phyloP scores from a whole-genome alignment of 2,113 vertebrate genomes.

The Orcinus orca region DNA sequence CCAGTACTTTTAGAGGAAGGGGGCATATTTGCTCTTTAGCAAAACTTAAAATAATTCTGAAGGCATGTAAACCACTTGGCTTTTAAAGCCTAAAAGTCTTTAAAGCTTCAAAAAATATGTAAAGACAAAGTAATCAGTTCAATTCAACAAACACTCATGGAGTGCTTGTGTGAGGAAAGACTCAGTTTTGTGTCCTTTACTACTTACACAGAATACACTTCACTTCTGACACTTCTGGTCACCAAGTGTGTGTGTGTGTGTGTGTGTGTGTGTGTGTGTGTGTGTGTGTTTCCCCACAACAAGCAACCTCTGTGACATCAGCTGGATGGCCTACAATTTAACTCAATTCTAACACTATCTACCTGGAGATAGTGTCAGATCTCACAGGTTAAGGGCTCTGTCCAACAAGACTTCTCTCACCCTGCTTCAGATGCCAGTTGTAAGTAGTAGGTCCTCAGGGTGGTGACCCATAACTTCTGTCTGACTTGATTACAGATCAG shows the following conservation, averaged over 20 bases:
- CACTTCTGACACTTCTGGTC: neutral
- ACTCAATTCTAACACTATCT: neutral
- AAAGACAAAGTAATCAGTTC: neutral
- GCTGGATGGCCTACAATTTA: neutral
- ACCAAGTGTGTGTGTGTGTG: neutral
- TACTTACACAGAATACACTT: neutral
- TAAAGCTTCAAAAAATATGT: neutral
- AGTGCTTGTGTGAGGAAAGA: neutral
- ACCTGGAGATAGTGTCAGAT: neutral
- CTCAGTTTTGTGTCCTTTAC: neutral
- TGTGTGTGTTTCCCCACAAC: neutral
- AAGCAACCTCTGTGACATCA: neutral
- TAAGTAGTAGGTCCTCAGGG: neutral
- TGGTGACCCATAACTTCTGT: neutral
- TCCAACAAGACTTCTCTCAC: neutral
- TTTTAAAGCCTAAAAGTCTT: conserved; percentile 1
- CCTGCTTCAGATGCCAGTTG: neutral
- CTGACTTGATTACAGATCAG: neutral
- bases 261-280: too few species aligned
- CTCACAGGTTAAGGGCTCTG: neutral
- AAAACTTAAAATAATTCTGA: neutral
- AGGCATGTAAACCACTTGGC: neutral
- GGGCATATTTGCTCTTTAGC: neutral
- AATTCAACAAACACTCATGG: neutral
- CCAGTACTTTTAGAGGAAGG: neutral